Conservation (phyloP, 2,888 invertebrate genomes). For the Anaspis maculata region DNA sequence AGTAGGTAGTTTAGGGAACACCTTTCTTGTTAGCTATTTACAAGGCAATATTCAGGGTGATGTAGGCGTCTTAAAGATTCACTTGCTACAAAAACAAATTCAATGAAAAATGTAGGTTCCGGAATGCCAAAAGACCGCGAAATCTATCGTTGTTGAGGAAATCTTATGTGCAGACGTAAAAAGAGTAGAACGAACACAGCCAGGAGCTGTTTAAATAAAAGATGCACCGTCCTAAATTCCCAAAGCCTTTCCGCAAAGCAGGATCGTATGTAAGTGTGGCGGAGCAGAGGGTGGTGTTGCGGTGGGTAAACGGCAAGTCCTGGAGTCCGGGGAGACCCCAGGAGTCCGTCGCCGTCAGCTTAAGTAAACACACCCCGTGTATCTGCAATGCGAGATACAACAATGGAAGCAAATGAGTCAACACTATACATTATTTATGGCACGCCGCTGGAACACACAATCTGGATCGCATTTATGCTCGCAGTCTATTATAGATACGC, state of each 20-base stretch:
- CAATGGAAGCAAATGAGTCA: constrained; percentile 16
- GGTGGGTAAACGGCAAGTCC: constrained; percentile 10
- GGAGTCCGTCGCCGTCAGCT: constrained; percentile 12
- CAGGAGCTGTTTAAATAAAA: constrained; percentile 13
- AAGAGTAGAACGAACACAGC: constrained; percentile 4
- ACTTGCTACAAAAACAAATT: too few relatives aligned
- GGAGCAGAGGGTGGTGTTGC: constrained; percentile 6
- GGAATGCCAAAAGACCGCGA: too few relatives aligned
- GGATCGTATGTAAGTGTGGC: constrained; percentile 14
- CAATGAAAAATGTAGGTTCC: too few relatives aligned
- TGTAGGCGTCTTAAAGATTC: too few relatives aligned
- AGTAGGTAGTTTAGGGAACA: too few relatives aligned
- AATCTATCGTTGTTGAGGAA: too few relatives aligned
- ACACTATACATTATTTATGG: constrained; percentile 15
- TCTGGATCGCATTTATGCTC: constrained; percentile 1
- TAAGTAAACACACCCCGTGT: constrained; percentile 12
- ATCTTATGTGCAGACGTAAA: too few relatives aligned
- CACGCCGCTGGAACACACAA: constrained; percentile 3
- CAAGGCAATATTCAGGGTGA: too few relatives aligned
- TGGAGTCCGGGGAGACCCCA: constrained; percentile 9
- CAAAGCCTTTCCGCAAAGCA: constrained; percentile 12
- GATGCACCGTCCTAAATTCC: constrained; percentile 15
- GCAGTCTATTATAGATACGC: background rate
- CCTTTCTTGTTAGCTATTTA: too few relatives aligned
- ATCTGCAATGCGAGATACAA: constrained; percentile 17